A percentile compares a stretch with the other conserved stretches of the same genome.
These are phyloP conservation scores for Triplophysa bombifrons DNA, from an alignment of 2,797 vertebrate genomes.

Conservation along the genomic window DNA sequence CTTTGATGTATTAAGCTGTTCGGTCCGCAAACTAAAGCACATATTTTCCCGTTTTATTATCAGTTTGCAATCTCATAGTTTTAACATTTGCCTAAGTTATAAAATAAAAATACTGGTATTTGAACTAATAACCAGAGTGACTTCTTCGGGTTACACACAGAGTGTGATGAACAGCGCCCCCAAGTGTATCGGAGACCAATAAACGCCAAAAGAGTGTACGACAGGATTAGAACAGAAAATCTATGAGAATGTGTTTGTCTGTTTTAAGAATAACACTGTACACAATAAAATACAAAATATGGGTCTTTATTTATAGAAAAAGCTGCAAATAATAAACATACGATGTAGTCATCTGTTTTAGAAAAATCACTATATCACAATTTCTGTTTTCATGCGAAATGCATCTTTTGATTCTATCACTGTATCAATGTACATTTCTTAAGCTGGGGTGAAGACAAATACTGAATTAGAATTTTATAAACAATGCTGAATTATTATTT, in stretches of 20 bases:
- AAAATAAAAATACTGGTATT: background rate
- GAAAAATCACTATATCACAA: background rate
- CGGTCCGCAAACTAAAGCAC: no score
- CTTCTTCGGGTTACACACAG: background rate
- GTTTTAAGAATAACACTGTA: background rate
- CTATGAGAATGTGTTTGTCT: no score
- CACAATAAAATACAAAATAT: background rate
- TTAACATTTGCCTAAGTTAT: background rate
- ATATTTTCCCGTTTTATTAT: background rate
- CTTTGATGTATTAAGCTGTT: no score
- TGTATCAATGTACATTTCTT: background rate
- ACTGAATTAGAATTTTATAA: background rate
- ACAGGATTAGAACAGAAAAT: background rate
- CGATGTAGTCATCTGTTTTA: background rate
- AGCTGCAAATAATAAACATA: background rate
- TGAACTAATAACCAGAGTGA: background rate
- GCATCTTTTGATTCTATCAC: background rate
- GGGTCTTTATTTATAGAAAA: slow-evolving; percentile 3
- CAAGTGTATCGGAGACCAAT: slow-evolving; percentile 8
- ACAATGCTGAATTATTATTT: background rate
- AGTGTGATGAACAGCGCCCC: background rate
- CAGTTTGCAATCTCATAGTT: no score
- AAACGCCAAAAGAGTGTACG: background rate
- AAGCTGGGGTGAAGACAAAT: background rate
- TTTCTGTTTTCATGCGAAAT: background rate